A percentile compares a stretch with the other conserved stretches of the same genome.
phyloP scores from a whole-genome alignment of 64 coral and sea anemone genomes.

The Acropora tenuis region DNA sequence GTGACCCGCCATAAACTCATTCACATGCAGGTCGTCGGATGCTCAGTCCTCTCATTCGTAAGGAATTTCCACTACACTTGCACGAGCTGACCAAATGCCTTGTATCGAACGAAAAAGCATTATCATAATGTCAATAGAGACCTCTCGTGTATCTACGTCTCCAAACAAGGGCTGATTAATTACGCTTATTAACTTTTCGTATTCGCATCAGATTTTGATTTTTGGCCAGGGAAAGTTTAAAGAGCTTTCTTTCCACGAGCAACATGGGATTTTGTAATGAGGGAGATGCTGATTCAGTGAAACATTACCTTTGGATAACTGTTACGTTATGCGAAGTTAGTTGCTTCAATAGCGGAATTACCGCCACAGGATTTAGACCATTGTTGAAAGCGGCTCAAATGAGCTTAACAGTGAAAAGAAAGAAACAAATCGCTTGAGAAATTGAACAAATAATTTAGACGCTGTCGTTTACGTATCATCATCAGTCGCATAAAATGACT shows the following conservation, averaged over 20 bases:
- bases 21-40: too few relatives aligned
- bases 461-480: not conserved
- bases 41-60: too few relatives aligned
- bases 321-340: not conserved
- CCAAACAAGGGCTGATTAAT: not conserved
- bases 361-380: not conserved
- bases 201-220: too few relatives aligned
- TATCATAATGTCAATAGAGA: too few relatives aligned
- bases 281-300: not conserved
- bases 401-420: not conserved
- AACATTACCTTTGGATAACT: not conserved
- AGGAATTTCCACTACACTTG: too few relatives aligned
- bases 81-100: too few relatives aligned
- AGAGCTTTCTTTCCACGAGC: too few relatives aligned
- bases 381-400: slow-evolving; percentile 21
- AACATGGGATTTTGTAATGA: too few relatives aligned
- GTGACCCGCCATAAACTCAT: too few relatives aligned
- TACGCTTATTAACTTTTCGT: too few relatives aligned
- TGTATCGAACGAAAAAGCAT: too few relatives aligned
- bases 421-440: not conserved
- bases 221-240: too few relatives aligned
- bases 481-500: not conserved
- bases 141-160: not conserved
- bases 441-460: not conserved
- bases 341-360: not conserved